Evolutionary conservation across 2,113 vertebrate species (phyloP).

Genomic region (Hepsetus odoe): DNA sequence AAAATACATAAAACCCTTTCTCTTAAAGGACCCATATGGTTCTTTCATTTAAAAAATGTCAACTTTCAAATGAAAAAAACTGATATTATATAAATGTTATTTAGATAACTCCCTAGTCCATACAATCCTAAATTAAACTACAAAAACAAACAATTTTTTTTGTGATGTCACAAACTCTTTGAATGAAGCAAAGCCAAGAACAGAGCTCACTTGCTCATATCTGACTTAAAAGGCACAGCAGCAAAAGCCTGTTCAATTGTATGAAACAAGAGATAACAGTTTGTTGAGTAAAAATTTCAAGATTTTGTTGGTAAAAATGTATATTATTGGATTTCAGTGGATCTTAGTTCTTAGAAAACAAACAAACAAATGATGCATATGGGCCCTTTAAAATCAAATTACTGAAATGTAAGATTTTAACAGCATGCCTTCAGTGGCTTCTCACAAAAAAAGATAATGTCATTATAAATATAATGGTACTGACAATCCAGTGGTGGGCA

Average conservation of each 20-base stretch:
- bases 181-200: too few relatives aligned
- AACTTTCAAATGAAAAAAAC: neutral
- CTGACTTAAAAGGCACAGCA: neutral
- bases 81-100: neutral
- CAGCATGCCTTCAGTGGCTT: neutral
- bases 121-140: neutral
- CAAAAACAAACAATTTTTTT: neutral
- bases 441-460: constrained; percentile 7
- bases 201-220: neutral
- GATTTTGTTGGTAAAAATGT: too few relatives aligned
- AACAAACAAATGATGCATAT: neutral
- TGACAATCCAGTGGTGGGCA: neutral
- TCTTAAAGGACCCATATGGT: neutral
- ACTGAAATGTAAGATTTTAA: neutral
- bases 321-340: neutral
- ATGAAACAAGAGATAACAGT: neutral
- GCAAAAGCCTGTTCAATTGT: neutral
- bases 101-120: too few relatives aligned
- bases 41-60: too few relatives aligned
- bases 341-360: neutral
- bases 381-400: neutral
- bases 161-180: neutral
- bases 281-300: too few relatives aligned
- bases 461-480: constrained; percentile 13
- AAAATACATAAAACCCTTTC: neutral